A percentile compares a stretch with the other conserved stretches of the same genome.
phyloP scores from a whole-genome alignment of 1,140 invertebrate genomes.

The Zaprionus inermis region DNA sequence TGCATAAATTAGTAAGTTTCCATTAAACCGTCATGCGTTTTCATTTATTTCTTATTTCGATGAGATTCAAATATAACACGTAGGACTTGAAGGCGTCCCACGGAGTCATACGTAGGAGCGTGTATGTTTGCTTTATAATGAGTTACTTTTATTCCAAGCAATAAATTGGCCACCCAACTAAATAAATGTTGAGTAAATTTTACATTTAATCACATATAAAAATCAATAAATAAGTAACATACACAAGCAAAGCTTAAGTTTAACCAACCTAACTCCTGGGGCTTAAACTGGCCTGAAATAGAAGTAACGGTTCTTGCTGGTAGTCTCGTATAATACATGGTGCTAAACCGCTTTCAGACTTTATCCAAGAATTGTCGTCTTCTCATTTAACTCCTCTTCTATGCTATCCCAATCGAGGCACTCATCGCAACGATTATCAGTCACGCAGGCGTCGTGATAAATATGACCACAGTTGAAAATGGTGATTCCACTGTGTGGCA shows the following conservation, averaged over 20 bases:
- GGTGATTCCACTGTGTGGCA: slow-evolving; percentile 89
- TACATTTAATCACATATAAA: slow-evolving; percentile 27
- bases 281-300: not conserved
- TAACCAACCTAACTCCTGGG: slow-evolving; percentile 1
- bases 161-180: not conserved
- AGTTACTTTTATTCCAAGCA: not conserved
- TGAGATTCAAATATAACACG: not conserved
- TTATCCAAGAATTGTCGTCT: slow-evolving; percentile 16
- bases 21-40: slow-evolving; percentile 50
- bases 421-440: slow-evolving; percentile 86
- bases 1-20: slow-evolving; percentile 59
- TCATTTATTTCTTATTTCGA: slow-evolving; percentile 25
- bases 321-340: slow-evolving; percentile 13
- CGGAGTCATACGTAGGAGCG: not conserved
- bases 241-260: slow-evolving; percentile 37
- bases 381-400: not conserved
- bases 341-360: slow-evolving; percentile 25
- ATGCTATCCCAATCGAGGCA: slow-evolving; percentile 75
- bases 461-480: slow-evolving; percentile 95
- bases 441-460: slow-evolving; percentile 94
- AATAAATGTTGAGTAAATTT: not conserved
- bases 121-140: not conserved
- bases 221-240: slow-evolving; percentile 50
- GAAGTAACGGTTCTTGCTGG: not conserved
- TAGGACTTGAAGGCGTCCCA: not conserved